Evolutionary conservation across 2,113 vertebrate genomes (phyloP).

Genomic region (Emydocephalus ijimae): DNA sequence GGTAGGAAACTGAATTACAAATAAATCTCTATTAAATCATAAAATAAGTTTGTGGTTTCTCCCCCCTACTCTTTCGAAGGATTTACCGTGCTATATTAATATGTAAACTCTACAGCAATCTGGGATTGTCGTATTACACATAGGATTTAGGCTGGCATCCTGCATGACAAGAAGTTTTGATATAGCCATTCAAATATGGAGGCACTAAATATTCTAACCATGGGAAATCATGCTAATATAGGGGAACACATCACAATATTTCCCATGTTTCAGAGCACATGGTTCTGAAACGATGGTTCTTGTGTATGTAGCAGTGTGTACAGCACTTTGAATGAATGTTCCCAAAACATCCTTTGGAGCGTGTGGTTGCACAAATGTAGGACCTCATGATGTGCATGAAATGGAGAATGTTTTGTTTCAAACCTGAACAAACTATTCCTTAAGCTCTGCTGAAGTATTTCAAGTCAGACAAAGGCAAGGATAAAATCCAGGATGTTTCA

Average conservation of each 20-base stretch:
- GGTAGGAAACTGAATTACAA: background rate
- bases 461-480: background rate
- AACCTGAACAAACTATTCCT: background rate
- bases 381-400: background rate
- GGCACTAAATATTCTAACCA: background rate
- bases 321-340: background rate
- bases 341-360: background rate
- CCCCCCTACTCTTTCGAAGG: too few species aligned
- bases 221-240: background rate
- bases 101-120: background rate
- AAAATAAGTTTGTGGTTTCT: background rate
- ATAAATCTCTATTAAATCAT: background rate
- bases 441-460: background rate
- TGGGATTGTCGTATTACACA: background rate
- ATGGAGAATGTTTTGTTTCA: background rate
- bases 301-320: background rate
- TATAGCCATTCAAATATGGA: background rate
- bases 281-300: background rate
- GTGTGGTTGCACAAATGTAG: background rate
- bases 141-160: background rate
- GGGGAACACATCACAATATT: background rate
- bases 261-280: background rate
- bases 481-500: background rate
- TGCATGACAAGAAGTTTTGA: background rate
- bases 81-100: background rate